Base-by-base conservation (phyloP, 2,113 vertebrate species). In the Salvelinus namaycush region DNA sequence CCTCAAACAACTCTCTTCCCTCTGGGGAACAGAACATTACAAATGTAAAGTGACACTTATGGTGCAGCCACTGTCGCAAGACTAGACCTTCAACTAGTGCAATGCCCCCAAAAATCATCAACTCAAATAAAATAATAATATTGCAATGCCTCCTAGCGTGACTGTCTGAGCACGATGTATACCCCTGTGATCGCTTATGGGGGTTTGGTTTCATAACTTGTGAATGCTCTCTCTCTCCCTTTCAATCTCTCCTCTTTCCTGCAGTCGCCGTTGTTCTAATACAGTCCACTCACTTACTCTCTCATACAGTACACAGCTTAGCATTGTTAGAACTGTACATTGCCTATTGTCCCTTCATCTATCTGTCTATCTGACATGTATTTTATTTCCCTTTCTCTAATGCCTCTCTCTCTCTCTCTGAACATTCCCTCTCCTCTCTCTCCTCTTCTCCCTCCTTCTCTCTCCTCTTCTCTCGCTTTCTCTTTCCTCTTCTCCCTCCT, bases 11-110 rank as follows among this genome's bases (percentile, higher is more conserved):
- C n/a, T 62, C 5, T 62, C 24, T 29, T 26, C 39, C 60, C 44
- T 31, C 65, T 20, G 14, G 39, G 73, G 73, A 67, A 22, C 62
- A 1, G 13, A 39, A 51, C 6, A 18, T 39, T 22, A 64, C 59
- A 73, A 14, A 74, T 65, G 4, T 49, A 27, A 75, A 75, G 34
- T 51, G 73, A 29, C 62, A 75, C 22, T 49, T 44, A 75, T 51
- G 39, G 62, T 22, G 11, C 62, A 66, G 27, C 59, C 12, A 62
- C n/a, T 22, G 5, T 22, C 13, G 20, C 7, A 71, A 26, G 49
- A 54, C 49, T 11, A 6, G 48, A 20, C 13, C 59, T 62, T 62
- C 59, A n/a, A 62, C 39, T 11, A 11, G 39, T 2, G 39, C 39
- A 11, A 44, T 44, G 39, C 8, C 39, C 8, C 8, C 0, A 11